Percentiles rank a stretch among this genome's conserved stretches.
Evolutionary conservation across 2,113 vertebrate genomes (phyloP).

Genomic region (Prinia subflava): DNA sequence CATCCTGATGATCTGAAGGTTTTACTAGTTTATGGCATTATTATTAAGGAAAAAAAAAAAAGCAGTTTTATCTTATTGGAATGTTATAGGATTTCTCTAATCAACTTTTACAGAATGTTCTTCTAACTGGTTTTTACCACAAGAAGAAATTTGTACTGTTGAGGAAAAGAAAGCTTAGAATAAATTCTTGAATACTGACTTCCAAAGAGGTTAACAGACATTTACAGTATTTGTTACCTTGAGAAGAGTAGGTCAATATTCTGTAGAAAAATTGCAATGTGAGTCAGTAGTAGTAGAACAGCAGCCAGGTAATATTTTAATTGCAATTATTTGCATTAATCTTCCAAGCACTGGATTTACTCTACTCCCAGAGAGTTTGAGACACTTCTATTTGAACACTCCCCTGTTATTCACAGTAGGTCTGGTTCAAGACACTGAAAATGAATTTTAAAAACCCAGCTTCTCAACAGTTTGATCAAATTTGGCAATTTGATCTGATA

Average conservation of each 20-base stretch:
- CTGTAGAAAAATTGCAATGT: neutral
- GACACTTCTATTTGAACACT: neutral
- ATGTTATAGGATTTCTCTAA: neutral
- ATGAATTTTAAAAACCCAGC: fast-evolving
- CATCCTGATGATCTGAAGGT: neutral
- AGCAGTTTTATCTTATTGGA: neutral
- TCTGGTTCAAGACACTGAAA: neutral
- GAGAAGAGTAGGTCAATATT: neutral
- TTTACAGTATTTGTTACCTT: neutral
- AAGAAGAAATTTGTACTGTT: neutral
- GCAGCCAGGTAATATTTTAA: neutral
- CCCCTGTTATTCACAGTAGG: neutral
- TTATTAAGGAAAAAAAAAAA: neutral
- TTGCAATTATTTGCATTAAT: neutral
- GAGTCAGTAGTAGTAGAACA: neutral
- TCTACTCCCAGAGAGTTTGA: neutral
- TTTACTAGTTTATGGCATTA: neutral
- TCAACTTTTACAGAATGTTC: neutral
- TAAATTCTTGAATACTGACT: neutral
- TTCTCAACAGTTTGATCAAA: neutral
- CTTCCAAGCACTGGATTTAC: neutral
- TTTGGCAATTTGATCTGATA: neutral
- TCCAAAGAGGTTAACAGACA: neutral
- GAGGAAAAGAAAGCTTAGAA: neutral
- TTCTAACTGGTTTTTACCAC: neutral